phyloP scores from a whole-genome alignment of 1,140 invertebrate species.

The Drosophila sp. region DNA sequence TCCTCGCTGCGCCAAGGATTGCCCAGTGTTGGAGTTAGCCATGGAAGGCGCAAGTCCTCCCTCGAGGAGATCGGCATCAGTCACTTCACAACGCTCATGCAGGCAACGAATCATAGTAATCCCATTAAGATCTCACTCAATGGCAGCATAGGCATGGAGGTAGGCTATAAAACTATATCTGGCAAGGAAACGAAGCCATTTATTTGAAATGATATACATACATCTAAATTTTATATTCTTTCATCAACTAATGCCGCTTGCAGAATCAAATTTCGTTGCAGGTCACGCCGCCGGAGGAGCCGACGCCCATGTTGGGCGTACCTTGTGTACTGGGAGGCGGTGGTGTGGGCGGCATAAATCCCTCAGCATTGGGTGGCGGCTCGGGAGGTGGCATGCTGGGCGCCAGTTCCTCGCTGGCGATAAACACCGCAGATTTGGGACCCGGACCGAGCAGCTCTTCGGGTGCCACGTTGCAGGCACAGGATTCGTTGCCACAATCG shows the following conservation, averaged over 20 bases:
- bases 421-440: constrained; percentile 74
- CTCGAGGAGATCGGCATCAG: constrained; percentile 94
- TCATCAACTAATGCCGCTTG: not conserved
- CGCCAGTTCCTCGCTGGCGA: constrained; percentile 69
- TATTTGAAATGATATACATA: no score
- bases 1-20: constrained; percentile 93
- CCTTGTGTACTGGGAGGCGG: constrained; percentile 84
- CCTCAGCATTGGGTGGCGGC: constrained; percentile 75
- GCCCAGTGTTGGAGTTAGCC: constrained; percentile 85
- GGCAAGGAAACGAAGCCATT: no score
- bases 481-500: constrained; percentile 69
- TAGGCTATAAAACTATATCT: constrained; percentile 85
- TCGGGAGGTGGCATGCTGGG: constrained; percentile 54
- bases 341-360: constrained; percentile 84
- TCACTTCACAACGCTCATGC: constrained; percentile 88
- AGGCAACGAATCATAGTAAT: constrained; percentile 88
- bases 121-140: constrained; percentile 94
- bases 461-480: constrained; percentile 69
- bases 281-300: constrained; percentile 90
- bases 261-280: constrained; percentile 78
- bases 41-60: constrained; percentile 90
- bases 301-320: constrained; percentile 85
- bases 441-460: constrained; percentile 65
- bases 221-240: no score
- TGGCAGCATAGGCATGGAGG: constrained; percentile 93